Conservation (phyloP, 2,797 vertebrate genomes). For the Alfaro cultratus region DNA sequence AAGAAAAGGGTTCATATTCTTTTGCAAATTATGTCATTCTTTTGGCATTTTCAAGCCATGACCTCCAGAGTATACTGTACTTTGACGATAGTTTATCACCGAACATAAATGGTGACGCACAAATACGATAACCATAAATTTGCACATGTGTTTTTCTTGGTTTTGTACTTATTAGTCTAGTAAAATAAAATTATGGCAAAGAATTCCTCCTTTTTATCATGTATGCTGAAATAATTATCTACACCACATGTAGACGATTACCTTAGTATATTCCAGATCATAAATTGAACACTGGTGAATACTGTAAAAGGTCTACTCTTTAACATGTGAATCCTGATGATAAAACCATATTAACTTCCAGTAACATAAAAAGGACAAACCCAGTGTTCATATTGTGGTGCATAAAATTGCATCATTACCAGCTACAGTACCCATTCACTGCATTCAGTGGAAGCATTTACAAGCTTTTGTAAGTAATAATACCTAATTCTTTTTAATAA, state of each 20-base stretch:
- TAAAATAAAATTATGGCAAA: not conserved
- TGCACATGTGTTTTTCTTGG: not conserved
- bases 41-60: not conserved
- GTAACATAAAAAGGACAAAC: conserved; percentile 6
- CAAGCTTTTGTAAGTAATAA: conserved; percentile 16
- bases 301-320: not conserved
- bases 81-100: not conserved
- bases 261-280: not conserved
- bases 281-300: not conserved
- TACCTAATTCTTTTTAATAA: conserved; percentile 18
- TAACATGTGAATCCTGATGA: not conserved
- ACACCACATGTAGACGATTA: not conserved
- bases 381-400: conserved; percentile 6
- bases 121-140: not conserved
- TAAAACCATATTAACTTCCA: not conserved
- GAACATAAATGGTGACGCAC: too few relatives aligned
- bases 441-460: conserved; percentile 10
- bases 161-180: not conserved
- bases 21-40: not conserved
- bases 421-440: conserved; percentile 1
- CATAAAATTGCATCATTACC: conserved; percentile 19
- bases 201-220: not conserved
- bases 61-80: not conserved
- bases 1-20: not conserved
- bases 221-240: not conserved